Conservation (phyloP, 2,797 vertebrate species). For the Typhlichthys eigenmanni region DNA sequence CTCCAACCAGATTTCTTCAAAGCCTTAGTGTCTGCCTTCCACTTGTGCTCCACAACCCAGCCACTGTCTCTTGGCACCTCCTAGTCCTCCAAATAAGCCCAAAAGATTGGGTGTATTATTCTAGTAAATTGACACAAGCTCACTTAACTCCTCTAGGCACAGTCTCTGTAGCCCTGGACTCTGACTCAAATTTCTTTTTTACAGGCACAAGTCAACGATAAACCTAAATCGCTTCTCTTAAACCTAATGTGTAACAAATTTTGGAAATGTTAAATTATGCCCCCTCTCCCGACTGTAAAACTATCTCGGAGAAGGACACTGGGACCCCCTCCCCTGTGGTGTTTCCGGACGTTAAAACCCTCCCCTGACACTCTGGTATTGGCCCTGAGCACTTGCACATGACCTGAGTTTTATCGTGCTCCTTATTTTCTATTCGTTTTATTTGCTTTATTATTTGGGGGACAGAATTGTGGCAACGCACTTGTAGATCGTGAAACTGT, state of each 20-base stretch:
- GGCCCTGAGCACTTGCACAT: slow-evolving; percentile 68
- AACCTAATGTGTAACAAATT: slow-evolving; percentile 6
- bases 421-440: slow-evolving; percentile 59
- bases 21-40: slow-evolving; percentile 52
- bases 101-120: slow-evolving; percentile 31
- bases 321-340: slow-evolving; percentile 26
- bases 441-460: slow-evolving; percentile 56
- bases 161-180: slow-evolving; percentile 39
- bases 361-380: slow-evolving; percentile 53
- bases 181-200: slow-evolving; percentile 23
- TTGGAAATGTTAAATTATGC: slow-evolving; percentile 16
- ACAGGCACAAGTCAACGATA: slow-evolving; percentile 28
- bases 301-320: slow-evolving; percentile 24
- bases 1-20: slow-evolving; percentile 49
- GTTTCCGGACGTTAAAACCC: slow-evolving; percentile 2
- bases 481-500: slow-evolving; percentile 76
- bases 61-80: slow-evolving; percentile 27
- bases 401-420: slow-evolving; percentile 56
- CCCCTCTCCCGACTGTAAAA: slow-evolving; percentile 44
- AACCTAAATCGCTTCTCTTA: slow-evolving; percentile 31
- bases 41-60: slow-evolving; percentile 36
- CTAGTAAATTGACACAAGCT: slow-evolving; percentile 26
- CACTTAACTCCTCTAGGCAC: slow-evolving; percentile 38
- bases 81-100: slow-evolving; percentile 28
- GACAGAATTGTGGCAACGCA: slow-evolving; percentile 53